Base-by-base conservation (phyloP, 2,888 invertebrate genomes). In the Tipula confusa region DNA sequence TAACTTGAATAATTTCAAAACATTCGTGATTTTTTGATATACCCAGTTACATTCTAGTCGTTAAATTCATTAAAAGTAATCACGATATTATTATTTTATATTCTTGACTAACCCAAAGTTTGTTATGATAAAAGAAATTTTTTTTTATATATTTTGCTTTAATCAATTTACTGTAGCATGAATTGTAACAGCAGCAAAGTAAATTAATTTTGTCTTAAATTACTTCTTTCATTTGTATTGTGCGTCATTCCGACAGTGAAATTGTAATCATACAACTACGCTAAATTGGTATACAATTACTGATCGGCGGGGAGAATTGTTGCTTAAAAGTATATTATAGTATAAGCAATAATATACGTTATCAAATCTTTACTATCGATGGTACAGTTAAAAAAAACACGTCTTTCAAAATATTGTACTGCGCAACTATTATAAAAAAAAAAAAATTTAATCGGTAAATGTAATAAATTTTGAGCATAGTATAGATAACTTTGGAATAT, bases 91-190 rank as follows among this genome's bases (percentile, higher is more conserved):
- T 15, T 43, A 15, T 43, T n/a, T 43, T 15, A 15, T 36, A 11
- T 36, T 64, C 24, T 64, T 64, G 64, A 24, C 24, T 64, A 64
- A 64, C 64, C 64, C 64, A 24, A 64, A 64, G 64, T 64, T 64
- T 33, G 6, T 64, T 64, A 9, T 64, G 9, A 64, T 7, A 24
- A 64, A 64, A 64, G 24, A 24, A 64, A 64, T 64, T 64, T 64
- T n/a, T n/a, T n/a, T n/a, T n/a, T n/a, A n/a, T n/a, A n/a, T n/a
- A 64, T 24, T 64, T 64, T 64, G 64, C 64, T 64, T 64, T 64
- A 64, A 64, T 64, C 64, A 64, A 64, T 64, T 64, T 64, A 64
- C 24, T 64, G 64, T 64, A 64, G 64, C 64, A 64, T 64, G 64
- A 64, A 64, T 64, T 64, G 64, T 18, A 24, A 64, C 24, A 9